phyloP scores from a whole-genome alignment of 2,888 invertebrate species.

The Eilema sororculum region DNA sequence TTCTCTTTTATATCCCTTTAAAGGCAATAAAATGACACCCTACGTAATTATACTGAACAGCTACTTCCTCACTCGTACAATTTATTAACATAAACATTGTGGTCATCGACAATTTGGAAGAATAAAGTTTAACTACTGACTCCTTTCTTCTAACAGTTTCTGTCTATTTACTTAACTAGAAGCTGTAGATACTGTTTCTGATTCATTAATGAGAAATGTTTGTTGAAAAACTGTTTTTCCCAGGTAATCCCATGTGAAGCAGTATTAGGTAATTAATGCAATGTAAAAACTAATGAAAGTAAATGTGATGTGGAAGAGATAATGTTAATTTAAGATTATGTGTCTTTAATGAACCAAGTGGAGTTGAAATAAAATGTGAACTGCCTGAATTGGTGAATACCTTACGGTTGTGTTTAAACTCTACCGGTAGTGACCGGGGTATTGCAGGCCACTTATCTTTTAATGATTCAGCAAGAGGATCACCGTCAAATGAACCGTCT shows the following conservation, averaged over 20 bases:
- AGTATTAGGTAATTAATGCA: neutral
- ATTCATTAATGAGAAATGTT: neutral
- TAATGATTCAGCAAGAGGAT: neutral
- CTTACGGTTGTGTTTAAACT: neutral
- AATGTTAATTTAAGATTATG: neutral
- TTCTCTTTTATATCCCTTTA: neutral
- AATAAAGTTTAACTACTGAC: neutral
- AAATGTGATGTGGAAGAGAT: slow-evolving; percentile 4
- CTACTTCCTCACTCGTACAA: neutral
- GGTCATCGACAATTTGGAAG: neutral
- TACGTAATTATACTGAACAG: neutral
- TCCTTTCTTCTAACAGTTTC: neutral
- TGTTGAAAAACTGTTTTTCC: too few species aligned
- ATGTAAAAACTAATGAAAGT: neutral
- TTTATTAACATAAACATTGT: neutral
- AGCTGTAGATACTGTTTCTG: slow-evolving; percentile 4
- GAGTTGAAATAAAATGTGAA: neutral
- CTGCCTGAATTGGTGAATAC: neutral
- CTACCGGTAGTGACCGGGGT: neutral
- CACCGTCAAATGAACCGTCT: too few species aligned
- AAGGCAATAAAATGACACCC: neutral
- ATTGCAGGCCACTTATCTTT: neutral
- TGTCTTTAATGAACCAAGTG: neutral
- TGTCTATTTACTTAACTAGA: neutral
- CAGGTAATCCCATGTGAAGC: neutral